Base-by-base conservation (phyloP, 92 coral and sea anemone genomes). In the Phenganax stokvisi region DNA sequence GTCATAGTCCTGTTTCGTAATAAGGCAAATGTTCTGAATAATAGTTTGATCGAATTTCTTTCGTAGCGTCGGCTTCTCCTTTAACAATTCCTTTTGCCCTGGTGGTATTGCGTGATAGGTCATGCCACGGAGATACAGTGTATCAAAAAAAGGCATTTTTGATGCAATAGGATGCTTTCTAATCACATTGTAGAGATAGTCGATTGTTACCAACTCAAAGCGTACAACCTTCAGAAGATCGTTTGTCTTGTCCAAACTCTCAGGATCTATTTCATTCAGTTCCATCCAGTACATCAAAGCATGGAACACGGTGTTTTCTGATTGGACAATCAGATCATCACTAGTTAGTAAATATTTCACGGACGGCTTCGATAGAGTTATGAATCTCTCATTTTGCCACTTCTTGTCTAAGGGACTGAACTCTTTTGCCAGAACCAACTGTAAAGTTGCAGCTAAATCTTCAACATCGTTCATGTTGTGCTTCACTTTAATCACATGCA, bases 261-360 rank as follows among this genome's bases (percentile, higher is more conserved):
- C 47, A 37, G 47, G 47, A 37, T 37, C 47, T 1, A 37, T 37
- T 37, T 37, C 47, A 37, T 37, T 37, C 47, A 37, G 3, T 37
- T 37, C 51, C 74, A 54, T 69, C 96, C 96, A 89, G 65, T 88
- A 85, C 89, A 89, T 92, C 64, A 92, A 81, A 16, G 92, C 92
- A 53, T 91, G 96, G 82, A 92, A 92, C 37, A 91, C 97, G 12
- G 96, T 92, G 76, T 92, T 92, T 83, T 92, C 97, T 56, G 88
- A 89, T 17, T 96, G 89, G n/a, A 90, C 89, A 82, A 85, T 80
- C 66, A 92, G 86, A n/a, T 91, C 89, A 17, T 91, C 84, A 78
- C 74, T 69, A 51, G 51, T 69, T 10, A 69, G 74, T 3, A 69
- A 51, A 9, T 69, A 69, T 20, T 29, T 69, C 74, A 69, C 7